Evolutionary conservation across 2,888 invertebrate species (phyloP), one percentile per base, ranked within the genome.

Genomic region (Trachelus stipa): DNA sequence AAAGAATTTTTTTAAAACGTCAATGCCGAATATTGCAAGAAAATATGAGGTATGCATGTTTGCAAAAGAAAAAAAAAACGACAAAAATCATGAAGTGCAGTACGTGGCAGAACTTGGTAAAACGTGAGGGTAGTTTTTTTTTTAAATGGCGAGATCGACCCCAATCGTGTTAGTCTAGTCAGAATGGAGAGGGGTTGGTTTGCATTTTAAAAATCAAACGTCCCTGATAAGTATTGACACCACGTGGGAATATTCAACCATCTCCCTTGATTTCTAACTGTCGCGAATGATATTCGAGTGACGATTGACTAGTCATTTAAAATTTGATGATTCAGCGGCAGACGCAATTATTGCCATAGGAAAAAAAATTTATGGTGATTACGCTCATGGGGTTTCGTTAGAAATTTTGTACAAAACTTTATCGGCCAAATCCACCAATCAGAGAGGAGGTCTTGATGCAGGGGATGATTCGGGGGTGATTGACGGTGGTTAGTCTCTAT

Each of bases 81-180:
- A 35, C 35, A 80, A 76, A 77, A 81, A 77, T 82, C 79, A 81
- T 40, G 33, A 33, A 69, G 15, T 30, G 69, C 71, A 73, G 56
- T 69, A 31, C 73, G 40, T 15, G 75, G 12, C 68, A 37, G 34
- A 15, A 69, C 30, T 30, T 33, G 40, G 15, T 40, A 40, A 69
- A 69, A 12, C 1, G 69, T 73, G 73, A 56, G 75, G 69, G 69
- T 69, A 73, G 77, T 73, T 77, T 40, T 40, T 37, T 37, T 37
- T 68, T 76, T 88, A 90, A 89, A 88, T 88, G 88, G 88, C 88
- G 81, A 84, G 83, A 81, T 83, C 86, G 84, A 89, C 87, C 86
- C 90, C 87, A 87, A 89, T 88, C 78, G 83, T 85, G 87, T 85
- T 83, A 86, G 86, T 88, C 88, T 88, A 88, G 88, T 89, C 89